Evolutionary conservation across 2,888 invertebrate genomes (phyloP).

Genomic region (Sarcophaga caerulescens): DNA sequence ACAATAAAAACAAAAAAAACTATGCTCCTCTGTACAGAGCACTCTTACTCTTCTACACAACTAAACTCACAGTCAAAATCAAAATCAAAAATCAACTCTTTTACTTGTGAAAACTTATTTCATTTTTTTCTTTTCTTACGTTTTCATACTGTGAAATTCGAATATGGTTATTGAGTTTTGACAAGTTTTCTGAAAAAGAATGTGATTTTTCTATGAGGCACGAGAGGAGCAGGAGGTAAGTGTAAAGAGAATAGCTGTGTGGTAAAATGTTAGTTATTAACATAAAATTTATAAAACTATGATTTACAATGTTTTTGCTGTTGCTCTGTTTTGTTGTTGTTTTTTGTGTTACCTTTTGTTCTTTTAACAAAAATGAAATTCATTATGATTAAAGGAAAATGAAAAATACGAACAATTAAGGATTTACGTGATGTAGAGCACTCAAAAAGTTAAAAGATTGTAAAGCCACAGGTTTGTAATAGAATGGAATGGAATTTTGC

Average conservation of each 20-base stretch:
- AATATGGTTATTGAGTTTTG: neutral
- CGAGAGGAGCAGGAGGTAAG: neutral
- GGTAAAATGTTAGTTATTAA: neutral
- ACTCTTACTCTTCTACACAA: no score
- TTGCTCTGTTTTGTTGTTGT: no score
- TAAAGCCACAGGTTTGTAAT: neutral
- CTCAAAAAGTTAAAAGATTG: neutral
- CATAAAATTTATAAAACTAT: neutral
- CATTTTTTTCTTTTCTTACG: neutral
- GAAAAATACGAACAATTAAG: neutral
- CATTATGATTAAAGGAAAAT: neutral
- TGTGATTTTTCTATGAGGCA: neutral
- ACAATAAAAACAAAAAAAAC: constrained; percentile 6
- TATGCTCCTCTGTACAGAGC: neutral
- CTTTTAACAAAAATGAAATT: neutral
- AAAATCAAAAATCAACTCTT: neutral
- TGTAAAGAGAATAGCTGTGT: neutral
- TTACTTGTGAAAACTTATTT: neutral
- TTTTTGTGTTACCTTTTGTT: neutral
- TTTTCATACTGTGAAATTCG: neutral
- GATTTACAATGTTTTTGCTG: no score
- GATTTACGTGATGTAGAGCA: neutral
- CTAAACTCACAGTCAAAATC: no score
- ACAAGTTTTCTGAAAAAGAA: neutral
- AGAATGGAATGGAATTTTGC: neutral